A percentile compares a stretch with the other conserved stretches of the same genome.
Evolutionary conservation across 2,113 vertebrate species (phyloP).

Genomic region (Psittacula cyanocephala): DNA sequence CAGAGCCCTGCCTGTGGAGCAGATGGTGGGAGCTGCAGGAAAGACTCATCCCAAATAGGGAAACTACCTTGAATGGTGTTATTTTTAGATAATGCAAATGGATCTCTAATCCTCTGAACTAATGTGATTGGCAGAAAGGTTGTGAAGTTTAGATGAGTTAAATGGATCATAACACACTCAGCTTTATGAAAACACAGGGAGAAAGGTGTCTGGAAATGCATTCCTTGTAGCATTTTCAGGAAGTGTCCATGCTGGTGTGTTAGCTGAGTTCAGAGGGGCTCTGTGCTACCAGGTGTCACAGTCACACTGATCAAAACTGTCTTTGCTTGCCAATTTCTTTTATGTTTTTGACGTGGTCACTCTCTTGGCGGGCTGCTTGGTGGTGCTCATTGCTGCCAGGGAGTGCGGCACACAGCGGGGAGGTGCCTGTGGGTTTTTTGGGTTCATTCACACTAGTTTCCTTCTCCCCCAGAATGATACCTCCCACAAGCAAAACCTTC

Average conservation of each 20-base stretch:
- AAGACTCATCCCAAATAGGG: not conserved
- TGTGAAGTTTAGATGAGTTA: conserved; percentile 19
- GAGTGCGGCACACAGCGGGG: not conserved
- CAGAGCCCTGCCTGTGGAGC: not conserved
- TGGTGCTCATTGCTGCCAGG: accelerated
- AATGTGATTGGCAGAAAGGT: not conserved
- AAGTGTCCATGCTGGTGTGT: not conserved
- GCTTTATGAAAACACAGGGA: not conserved
- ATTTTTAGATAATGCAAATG: conserved; percentile 34
- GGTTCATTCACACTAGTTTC: conserved; percentile 33
- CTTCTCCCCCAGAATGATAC: conserved; percentile 90
- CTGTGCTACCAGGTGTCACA: not conserved
- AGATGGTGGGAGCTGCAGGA: not conserved
- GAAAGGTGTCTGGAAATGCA: not conserved
- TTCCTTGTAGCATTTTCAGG: not conserved
- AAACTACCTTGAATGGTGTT: not conserved
- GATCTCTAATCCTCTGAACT: conserved; percentile 35
- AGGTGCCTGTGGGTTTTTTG: not conserved
- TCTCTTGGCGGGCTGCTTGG: not conserved
- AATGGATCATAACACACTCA: not conserved
- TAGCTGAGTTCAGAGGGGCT: not conserved
- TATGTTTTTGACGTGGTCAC: not conserved
- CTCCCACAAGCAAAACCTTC: conserved; percentile 97
- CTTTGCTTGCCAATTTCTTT: conserved; percentile 29
- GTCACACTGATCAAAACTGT: conserved; percentile 23